Conservation (phyloP, 2,888 invertebrate genomes). For the Nowickia ferox region DNA sequence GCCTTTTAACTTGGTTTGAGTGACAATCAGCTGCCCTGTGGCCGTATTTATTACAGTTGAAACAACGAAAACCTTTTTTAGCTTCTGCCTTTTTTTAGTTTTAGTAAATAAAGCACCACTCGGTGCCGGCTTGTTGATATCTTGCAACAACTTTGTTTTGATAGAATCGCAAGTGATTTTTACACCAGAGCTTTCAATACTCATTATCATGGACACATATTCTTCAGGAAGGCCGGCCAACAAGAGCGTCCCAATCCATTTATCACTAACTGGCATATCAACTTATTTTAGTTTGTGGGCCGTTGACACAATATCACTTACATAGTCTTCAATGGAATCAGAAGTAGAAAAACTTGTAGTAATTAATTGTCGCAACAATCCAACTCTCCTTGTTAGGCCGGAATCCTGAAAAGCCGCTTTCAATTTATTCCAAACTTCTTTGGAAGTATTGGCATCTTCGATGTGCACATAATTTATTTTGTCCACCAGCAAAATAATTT, state of each 20-base stretch:
- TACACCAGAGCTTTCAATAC: slow-evolving; percentile 57
- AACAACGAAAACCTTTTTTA: slow-evolving; percentile 42
- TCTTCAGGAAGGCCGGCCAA: slow-evolving; percentile 49
- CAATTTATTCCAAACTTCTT: slow-evolving; percentile 65
- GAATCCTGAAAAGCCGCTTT: slow-evolving; percentile 63
- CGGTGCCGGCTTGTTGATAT: slow-evolving; percentile 11
- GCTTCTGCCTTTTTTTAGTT: background rate
- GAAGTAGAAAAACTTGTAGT: slow-evolving; percentile 13
- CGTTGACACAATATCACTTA: slow-evolving; percentile 40
- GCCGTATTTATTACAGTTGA: slow-evolving; percentile 28
- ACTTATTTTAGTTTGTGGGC: slow-evolving; percentile 32
- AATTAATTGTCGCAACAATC: slow-evolving; percentile 27
- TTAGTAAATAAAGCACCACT: slow-evolving; percentile 4
- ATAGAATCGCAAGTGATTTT: slow-evolving; percentile 47
- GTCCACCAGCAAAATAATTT: slow-evolving; percentile 58
- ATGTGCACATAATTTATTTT: slow-evolving; percentile 64
- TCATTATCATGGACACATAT: slow-evolving; percentile 61
- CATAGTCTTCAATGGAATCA: slow-evolving; percentile 32
- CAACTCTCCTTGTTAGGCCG: slow-evolving; percentile 23
- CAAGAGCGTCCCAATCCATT: slow-evolving; percentile 57
- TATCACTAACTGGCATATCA: slow-evolving; percentile 6
- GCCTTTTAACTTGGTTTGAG: background rate
- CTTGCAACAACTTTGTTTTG: slow-evolving; percentile 54
- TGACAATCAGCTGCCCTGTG: slow-evolving; percentile 34
- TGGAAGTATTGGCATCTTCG: slow-evolving; percentile 45